Conservation (phyloP, 2,888 invertebrate genomes). For the Ormia ochracea region DNA sequence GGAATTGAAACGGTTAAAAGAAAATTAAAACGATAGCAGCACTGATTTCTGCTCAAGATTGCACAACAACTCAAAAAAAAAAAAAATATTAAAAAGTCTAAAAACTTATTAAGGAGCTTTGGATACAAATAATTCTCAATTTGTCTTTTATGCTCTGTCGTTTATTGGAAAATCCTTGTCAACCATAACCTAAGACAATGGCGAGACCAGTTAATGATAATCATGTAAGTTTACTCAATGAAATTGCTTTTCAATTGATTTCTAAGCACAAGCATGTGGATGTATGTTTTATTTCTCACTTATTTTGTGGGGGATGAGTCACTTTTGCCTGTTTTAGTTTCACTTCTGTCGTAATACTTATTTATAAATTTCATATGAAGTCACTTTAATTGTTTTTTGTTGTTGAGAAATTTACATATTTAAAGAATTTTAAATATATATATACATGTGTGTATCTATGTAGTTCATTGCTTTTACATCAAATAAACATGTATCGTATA, state of each 20-base stretch:
- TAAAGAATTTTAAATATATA: no score
- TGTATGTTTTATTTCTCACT: background rate
- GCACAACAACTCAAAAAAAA: constrained; percentile 47
- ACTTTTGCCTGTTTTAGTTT: background rate
- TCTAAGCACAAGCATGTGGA: background rate
- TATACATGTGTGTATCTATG: no score
- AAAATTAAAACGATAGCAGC: background rate
- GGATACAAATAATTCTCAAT: background rate
- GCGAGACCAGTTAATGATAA: constrained; percentile 56
- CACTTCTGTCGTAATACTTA: constrained; percentile 35
- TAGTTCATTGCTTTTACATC: no score
- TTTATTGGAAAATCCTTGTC: constrained; percentile 11
- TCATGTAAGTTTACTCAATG: constrained; percentile 49
- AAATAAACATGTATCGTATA: no score
- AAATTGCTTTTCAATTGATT: background rate
- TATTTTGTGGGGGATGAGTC: constrained; percentile 24
- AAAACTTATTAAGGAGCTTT: background rate
- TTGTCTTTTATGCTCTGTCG: background rate
- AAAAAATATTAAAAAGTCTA: background rate
- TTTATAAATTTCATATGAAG: constrained; percentile 42
- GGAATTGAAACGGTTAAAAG: background rate
- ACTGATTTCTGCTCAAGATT: constrained; percentile 28
- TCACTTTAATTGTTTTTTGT: no score
- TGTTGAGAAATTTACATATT: no score
- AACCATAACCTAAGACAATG: constrained; percentile 58